Evolutionary conservation across 1,140 invertebrate species (phyloP), one percentile per base, ranked within the genome.

Genomic region (Fopius arisanus): DNA sequence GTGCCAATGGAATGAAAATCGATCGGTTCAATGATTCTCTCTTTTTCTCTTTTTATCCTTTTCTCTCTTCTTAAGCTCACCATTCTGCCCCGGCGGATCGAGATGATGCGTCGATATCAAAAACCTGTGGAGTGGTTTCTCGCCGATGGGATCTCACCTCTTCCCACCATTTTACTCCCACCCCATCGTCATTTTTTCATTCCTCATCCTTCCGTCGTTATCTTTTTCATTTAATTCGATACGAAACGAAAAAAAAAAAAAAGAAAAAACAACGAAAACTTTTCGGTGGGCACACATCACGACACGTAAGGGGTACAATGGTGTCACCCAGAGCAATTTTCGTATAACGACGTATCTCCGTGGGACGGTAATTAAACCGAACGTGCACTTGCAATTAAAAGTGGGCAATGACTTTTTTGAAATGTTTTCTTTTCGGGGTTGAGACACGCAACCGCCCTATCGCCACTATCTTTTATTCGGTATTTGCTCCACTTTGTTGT

Each of bases 31-130:
- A 59, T 23, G 21, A 23, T 59, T 5, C 21, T 23, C 9, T 48
- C 43, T 9, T 16, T n/a, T 48, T 48, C 43, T 48, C 43, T 48
- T n/a, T 48, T n/a, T 48, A 9, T 48, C 43, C n/a, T 26, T 59
- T 65, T 31, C 16, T 31, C 28, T 33, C 28, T 3, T 6, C 62
- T 12, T 33, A n/a, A 84, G 82, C 74, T 78, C 81, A 80, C 48
- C 41, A 67, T 69, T 51, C 82, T 80, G 82, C 83, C 81, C 67
- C 67, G 40, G 51, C 81, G 83, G 80, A 84, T 84, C 81, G 83
- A 86, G 86, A 87, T 87, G 86, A 87, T 87, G 84, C 86, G 85
- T 86, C 84, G 86, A 87, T 87, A 88, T 87, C 81, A 85, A 29
- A 84, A 84, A 87, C 80, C 83, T 84, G 83, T 79, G 81, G 84